A percentile compares a stretch with the other conserved stretches of the same genome.
These are phyloP conservation scores for Stenodema calcarata DNA, from an alignment of 2,888 invertebrate genomes.

Conservation along the genomic window DNA sequence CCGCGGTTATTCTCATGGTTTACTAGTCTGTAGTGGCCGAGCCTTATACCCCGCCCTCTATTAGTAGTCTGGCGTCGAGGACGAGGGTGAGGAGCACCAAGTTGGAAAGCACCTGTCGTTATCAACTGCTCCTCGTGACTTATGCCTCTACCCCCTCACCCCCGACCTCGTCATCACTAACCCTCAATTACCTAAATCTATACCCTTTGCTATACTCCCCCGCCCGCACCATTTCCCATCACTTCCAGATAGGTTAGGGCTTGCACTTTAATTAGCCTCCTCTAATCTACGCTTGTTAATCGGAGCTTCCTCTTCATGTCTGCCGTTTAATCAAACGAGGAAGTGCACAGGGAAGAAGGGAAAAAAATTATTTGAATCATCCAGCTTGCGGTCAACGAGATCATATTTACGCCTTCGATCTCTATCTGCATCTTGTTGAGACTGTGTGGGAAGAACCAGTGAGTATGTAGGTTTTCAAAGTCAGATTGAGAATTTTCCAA, in stretches of 20 bases:
- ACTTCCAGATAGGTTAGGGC: not conserved
- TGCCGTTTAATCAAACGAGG: not conserved
- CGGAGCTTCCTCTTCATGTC: not conserved
- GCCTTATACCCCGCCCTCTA: not conserved
- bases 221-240: not conserved
- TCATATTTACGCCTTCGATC: not conserved
- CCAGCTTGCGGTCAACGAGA: not conserved
- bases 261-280: conserved; percentile 22
- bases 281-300: conserved; percentile 20
- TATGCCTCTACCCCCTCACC: not conserved
- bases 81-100: not conserved
- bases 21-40: not conserved
- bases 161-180: not conserved
- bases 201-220: not conserved
- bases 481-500: too few species aligned
- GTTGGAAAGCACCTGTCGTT: conserved; percentile 16
- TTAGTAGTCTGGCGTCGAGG: not conserved
- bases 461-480: too few species aligned
- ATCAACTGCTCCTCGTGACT: conserved; percentile 16
- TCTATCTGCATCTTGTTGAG: not conserved
- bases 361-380: not conserved
- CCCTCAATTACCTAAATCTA: conserved; percentile 30
- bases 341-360: not conserved
- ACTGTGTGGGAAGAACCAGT: too few species aligned
- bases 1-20: not conserved